Conservation (phyloP, 2,888 invertebrate genomes). For the Cloeon dipterum region DNA sequence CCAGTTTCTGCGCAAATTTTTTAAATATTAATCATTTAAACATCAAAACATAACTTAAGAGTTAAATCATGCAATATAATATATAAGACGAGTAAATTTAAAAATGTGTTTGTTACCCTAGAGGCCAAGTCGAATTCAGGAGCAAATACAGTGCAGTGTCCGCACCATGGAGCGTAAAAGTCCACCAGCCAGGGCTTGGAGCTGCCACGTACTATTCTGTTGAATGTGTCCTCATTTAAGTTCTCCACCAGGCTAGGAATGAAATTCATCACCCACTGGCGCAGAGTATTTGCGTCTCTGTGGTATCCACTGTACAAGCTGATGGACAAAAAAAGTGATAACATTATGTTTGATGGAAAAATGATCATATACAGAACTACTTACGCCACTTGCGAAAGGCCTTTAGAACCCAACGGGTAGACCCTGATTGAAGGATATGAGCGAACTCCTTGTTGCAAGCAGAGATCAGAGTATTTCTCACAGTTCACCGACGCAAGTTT, state of each 20-base stretch:
- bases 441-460: conserved; percentile 29
- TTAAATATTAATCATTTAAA: neutral
- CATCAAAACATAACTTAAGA: neutral
- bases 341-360: neutral
- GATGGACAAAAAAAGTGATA: no score
- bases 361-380: conserved; percentile 13
- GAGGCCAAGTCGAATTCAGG: conserved; percentile 41
- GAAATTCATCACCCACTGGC: conserved; percentile 35
- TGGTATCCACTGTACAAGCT: conserved; percentile 33
- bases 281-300: conserved; percentile 33
- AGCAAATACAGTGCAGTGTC: conserved; percentile 36
- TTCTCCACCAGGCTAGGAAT: conserved; percentile 30
- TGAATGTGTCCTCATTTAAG: conserved; percentile 20
- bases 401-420: conserved; percentile 31
- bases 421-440: conserved; percentile 44
- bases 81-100: no score
- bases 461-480: conserved; percentile 28
- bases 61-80: neutral
- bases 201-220: conserved; percentile 22
- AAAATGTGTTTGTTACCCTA: conserved; percentile 20
- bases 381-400: conserved; percentile 25
- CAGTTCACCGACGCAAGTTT: conserved; percentile 44
- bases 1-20: conserved; percentile 18
- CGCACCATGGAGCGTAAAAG: conserved; percentile 45
- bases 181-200: conserved; percentile 32